A percentile compares a stretch with the other conserved stretches of the same genome.
These are phyloP conservation scores for Neocrepidodera transversa DNA, from an alignment of 2,888 invertebrate species.

Conservation along the genomic window DNA sequence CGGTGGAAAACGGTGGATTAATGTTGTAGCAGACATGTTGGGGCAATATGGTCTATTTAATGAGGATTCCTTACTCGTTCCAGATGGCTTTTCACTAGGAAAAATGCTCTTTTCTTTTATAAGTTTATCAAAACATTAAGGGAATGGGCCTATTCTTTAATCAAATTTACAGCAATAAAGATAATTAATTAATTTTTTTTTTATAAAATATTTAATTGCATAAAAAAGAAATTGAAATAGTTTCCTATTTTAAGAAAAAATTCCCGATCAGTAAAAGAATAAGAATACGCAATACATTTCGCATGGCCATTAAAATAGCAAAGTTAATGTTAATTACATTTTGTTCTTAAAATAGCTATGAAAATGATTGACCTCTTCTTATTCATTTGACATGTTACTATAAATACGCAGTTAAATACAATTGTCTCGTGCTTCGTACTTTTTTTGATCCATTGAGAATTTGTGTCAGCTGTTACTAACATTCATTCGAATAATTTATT, in stretches of 20 bases:
- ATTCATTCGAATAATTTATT: constrained; percentile 23
- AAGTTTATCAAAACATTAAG: constrained; percentile 26
- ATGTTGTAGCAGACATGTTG: constrained; percentile 24
- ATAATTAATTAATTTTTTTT: not conserved
- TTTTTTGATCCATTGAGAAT: constrained; percentile 36
- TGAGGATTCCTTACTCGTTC: constrained; percentile 27
- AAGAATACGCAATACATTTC: constrained; percentile 20
- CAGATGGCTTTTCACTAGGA: constrained; percentile 28
- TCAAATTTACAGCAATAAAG: constrained; percentile 13
- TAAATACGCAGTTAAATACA: constrained; percentile 47
- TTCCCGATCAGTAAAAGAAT: constrained; percentile 14
- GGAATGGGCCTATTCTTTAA: not conserved
- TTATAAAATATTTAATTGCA: too few species aligned
- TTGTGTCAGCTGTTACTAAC: constrained; percentile 32
- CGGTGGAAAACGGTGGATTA: constrained; percentile 17
- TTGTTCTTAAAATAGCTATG: constrained; percentile 49
- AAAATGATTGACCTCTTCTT: constrained; percentile 51
- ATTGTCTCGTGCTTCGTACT: constrained; percentile 40
- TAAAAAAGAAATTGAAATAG: too few species aligned
- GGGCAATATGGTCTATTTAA: constrained; percentile 34
- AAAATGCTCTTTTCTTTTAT: constrained; percentile 23
- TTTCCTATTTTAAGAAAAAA: too few species aligned
- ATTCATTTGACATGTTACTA: constrained; percentile 50
- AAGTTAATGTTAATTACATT: constrained; percentile 48
- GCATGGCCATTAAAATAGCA: constrained; percentile 41